Conservation (phyloP, 2,888 invertebrate species). For the Epinotia brunnichana region DNA sequence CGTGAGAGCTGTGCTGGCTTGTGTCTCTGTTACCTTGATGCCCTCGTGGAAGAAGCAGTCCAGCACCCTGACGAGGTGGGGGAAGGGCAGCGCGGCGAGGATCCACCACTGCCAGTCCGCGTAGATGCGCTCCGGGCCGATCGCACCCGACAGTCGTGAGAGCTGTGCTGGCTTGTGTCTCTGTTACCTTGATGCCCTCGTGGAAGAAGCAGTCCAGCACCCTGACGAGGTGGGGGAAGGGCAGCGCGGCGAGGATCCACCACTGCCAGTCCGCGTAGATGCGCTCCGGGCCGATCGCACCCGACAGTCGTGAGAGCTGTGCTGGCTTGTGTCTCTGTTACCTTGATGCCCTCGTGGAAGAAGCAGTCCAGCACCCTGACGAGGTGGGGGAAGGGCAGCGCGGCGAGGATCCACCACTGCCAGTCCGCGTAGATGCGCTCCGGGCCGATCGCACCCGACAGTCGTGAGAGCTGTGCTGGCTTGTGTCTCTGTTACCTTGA, state of each 20-base stretch:
- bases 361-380: conserved; percentile 98
- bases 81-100: conserved; percentile 96
- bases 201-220: conserved; percentile 99
- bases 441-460: no score
- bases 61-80: conserved; percentile 96
- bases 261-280: conserved; percentile 98
- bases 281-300: conserved; percentile 89
- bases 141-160: conserved; percentile 87
- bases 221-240: conserved; percentile 96
- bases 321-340: conserved; percentile 89
- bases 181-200: conserved; percentile 92
- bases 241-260: conserved; percentile 98
- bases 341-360: conserved; percentile 92
- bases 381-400: conserved; percentile 96
- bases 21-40: conserved; percentile 88
- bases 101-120: conserved; percentile 99
- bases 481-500: neutral
- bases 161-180: conserved; percentile 93
- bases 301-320: conserved; percentile 89
- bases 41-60: conserved; percentile 99
- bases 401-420: conserved; percentile 99
- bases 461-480: no score
- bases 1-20: conserved; percentile 91
- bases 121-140: conserved; percentile 92
- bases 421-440: conserved; percentile 97